Percentiles rank a stretch among this genome's conserved stretches.
phyloP scores from a whole-genome alignment of 2,797 vertebrate species.

The Falco peregrinus region DNA sequence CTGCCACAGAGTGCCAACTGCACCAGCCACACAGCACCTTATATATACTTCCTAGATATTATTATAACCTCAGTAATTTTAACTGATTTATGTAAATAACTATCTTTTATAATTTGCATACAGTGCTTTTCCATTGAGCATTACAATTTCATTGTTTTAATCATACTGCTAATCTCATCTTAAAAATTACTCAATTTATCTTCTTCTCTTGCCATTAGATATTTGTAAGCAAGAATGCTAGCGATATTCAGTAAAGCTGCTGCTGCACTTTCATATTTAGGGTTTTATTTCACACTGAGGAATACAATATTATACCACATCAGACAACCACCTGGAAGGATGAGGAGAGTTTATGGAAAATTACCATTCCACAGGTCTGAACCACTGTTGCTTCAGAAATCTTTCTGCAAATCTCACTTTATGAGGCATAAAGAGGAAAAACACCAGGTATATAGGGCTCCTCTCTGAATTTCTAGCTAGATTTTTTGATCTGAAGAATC shows the following conservation, averaged over 20 bases:
- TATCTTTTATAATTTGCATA: neutral
- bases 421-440: neutral
- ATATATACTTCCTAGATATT: neutral
- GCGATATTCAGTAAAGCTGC: neutral
- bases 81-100: neutral
- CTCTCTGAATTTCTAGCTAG: neutral
- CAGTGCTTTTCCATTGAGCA: neutral
- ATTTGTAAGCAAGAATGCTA: neutral
- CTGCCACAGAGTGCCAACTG: neutral
- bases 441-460: neutral
- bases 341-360: neutral
- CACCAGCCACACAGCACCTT: neutral
- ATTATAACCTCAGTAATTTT: neutral
- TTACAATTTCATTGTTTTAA: neutral
- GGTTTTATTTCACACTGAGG: neutral
- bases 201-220: neutral
- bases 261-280: neutral
- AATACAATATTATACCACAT: neutral
- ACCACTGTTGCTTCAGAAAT: neutral
- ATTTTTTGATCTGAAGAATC: neutral
- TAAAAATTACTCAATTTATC: neutral
- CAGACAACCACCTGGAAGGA: neutral
- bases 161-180: neutral
- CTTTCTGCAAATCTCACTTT: neutral
- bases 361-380: neutral